phyloP scores from a whole-genome alignment of 2,888 invertebrate species.

The Cheilosia soror region DNA sequence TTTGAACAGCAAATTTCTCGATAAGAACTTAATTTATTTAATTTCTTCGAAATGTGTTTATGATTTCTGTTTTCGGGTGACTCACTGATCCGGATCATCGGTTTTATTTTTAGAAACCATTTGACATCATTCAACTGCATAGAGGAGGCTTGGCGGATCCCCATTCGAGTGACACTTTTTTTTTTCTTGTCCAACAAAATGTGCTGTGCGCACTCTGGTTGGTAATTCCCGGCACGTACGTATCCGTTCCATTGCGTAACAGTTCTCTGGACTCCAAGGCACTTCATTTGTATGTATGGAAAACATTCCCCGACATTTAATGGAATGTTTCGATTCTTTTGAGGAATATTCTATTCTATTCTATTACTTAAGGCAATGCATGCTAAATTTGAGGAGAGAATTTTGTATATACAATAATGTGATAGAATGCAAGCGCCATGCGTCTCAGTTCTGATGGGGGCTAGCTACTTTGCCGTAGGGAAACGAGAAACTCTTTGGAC shows the following conservation, averaged over 20 bases:
- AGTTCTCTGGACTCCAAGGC: conserved; percentile 40
- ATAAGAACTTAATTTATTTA: conserved; percentile 56
- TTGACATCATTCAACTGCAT: neutral
- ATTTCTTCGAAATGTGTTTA: neutral
- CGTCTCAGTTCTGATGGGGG: neutral
- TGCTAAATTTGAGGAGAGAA: conserved; percentile 1
- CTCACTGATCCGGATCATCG: no score
- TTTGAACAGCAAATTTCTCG: conserved; percentile 1
- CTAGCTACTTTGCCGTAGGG: neutral
- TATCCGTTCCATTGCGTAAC: conserved; percentile 32
- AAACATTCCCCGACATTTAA: conserved; percentile 30
- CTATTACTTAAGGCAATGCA: conserved; percentile 42
- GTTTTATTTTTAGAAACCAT: no score
- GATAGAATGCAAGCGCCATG: conserved; percentile 46
- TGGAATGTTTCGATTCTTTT: conserved; percentile 27
- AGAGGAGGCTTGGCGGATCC: neutral
- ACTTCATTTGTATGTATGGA: conserved; percentile 37
- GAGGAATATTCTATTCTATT: conserved; percentile 13
- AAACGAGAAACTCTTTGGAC: neutral
- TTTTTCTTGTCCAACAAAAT: neutral
- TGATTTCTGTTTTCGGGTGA: no score
- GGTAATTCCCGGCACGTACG: conserved; percentile 54
- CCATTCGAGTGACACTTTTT: neutral
- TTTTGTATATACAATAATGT: neutral
- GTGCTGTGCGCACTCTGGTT: neutral